A percentile compares a stretch with the other conserved stretches of the same genome.
These are phyloP conservation scores for Sorex araneus DNA, from an alignment of 2,113 vertebrate genomes.

Conservation along the genomic window DNA sequence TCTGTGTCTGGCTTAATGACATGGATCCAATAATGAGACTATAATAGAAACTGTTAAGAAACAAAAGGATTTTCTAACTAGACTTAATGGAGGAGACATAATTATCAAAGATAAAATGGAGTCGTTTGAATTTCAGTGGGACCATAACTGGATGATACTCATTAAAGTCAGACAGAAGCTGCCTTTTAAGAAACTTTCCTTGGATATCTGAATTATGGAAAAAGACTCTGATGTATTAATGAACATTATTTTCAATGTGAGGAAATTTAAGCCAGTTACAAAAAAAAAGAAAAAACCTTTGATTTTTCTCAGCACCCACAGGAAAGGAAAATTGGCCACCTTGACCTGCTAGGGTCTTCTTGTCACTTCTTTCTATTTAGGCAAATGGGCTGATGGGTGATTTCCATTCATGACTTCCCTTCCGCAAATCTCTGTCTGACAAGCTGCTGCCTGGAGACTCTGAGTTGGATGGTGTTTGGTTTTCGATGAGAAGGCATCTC, in stretches of 20 bases:
- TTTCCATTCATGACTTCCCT: constrained; percentile 61
- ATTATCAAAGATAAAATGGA: not conserved
- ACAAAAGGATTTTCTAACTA: not conserved
- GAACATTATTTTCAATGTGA: not conserved
- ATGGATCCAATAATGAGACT: not conserved
- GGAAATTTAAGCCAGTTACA: not conserved
- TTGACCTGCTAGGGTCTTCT: not conserved
- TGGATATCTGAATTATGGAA: not conserved
- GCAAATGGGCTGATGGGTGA: not conserved
- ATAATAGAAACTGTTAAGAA: not conserved
- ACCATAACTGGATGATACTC: too few species aligned
- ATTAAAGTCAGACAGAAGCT: not conserved
- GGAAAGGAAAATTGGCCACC: not conserved
- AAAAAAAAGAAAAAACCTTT: not conserved
- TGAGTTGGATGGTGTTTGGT: not conserved
- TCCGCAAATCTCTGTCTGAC: constrained; percentile 54
- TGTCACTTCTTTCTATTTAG: constrained; percentile 47
- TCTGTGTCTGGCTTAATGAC: too few species aligned
- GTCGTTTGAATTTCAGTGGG: not conserved
- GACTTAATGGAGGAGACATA: not conserved
- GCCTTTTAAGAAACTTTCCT: not conserved
- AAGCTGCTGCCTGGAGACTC: not conserved
- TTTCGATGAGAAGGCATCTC: not conserved
- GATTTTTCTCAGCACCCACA: not conserved
- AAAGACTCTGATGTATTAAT: not conserved